phyloP scores from a whole-genome alignment of 2,888 invertebrate genomes.

The Falcaria lacertinaria region DNA sequence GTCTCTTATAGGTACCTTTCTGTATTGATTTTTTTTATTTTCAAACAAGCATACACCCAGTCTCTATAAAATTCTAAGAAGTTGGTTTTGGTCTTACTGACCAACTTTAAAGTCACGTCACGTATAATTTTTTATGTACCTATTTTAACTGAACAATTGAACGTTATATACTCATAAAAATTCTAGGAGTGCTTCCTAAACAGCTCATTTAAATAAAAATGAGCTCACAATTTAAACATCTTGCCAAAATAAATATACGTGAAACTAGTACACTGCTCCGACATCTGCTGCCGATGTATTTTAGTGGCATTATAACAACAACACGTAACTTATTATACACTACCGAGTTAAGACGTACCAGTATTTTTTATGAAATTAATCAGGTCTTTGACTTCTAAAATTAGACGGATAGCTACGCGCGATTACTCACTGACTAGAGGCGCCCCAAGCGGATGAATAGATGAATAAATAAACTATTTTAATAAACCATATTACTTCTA shows the following conservation, averaged over 20 bases:
- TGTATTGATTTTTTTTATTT: too few species aligned
- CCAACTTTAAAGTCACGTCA: too few species aligned
- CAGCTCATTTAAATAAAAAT: background rate
- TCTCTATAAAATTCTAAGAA: too few species aligned
- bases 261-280: too few species aligned
- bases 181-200: background rate
- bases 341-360: background rate
- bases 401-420: background rate
- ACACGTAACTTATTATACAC: background rate
- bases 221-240: background rate
- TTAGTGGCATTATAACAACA: background rate
- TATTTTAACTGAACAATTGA: too few species aligned
- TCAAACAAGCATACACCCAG: too few species aligned
- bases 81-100: too few species aligned
- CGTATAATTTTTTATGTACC: too few species aligned
- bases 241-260: too few species aligned
- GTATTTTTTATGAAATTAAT: background rate
- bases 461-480: slow-evolving; percentile 14
- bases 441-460: slow-evolving; percentile 20
- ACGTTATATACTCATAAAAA: background rate
- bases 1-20: too few species aligned
- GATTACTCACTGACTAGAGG: background rate
- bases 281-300: too few species aligned
- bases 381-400: background rate
- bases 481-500: slow-evolving; percentile 16